These are phyloP conservation scores for Drosophila bunnanda DNA, from an alignment of 2,888 invertebrate genomes.

Conservation along the genomic window DNA sequence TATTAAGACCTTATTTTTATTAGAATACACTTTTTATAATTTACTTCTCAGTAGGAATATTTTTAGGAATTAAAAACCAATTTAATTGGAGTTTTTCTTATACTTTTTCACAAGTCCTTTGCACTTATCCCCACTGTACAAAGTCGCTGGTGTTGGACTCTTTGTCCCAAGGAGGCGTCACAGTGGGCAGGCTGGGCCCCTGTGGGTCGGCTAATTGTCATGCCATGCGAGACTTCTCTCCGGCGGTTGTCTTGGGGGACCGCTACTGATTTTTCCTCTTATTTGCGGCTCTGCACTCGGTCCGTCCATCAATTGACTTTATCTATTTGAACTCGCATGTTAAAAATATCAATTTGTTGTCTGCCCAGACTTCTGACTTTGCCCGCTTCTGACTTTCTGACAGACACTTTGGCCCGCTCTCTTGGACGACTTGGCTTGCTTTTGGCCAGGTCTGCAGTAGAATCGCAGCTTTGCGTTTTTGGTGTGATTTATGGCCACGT, in stretches of 20 bases:
- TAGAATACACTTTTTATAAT: not conserved
- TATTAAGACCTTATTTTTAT: not conserved
- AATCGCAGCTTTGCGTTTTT: conserved; percentile 64
- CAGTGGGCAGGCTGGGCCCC: conserved; percentile 56
- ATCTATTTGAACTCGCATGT: conserved; percentile 78
- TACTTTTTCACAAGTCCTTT: not conserved
- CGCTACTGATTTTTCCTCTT: conserved; percentile 77
- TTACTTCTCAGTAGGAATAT: not conserved
- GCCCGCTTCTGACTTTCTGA: conserved; percentile 36
- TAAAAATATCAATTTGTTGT: conserved; percentile 79
- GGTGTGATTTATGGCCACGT: conserved; percentile 77
- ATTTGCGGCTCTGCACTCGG: conserved; percentile 61
- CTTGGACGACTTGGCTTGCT: conserved; percentile 5
- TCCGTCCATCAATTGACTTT: conserved; percentile 78
- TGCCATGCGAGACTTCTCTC: conserved; percentile 71
- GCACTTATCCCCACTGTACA: conserved; percentile 17
- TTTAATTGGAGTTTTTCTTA: not conserved
- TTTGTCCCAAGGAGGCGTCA: conserved; percentile 74
- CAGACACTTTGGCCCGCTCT: conserved; percentile 39
- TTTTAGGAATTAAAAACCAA: not conserved
- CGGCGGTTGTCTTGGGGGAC: conserved; percentile 48
- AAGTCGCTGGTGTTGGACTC: conserved; percentile 34
- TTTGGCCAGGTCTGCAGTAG: conserved; percentile 37
- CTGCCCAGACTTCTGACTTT: conserved; percentile 43
- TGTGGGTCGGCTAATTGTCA: conserved; percentile 72